phyloP scores from a whole-genome alignment of 2,797 vertebrate genomes.

The Alfaro cultratus region DNA sequence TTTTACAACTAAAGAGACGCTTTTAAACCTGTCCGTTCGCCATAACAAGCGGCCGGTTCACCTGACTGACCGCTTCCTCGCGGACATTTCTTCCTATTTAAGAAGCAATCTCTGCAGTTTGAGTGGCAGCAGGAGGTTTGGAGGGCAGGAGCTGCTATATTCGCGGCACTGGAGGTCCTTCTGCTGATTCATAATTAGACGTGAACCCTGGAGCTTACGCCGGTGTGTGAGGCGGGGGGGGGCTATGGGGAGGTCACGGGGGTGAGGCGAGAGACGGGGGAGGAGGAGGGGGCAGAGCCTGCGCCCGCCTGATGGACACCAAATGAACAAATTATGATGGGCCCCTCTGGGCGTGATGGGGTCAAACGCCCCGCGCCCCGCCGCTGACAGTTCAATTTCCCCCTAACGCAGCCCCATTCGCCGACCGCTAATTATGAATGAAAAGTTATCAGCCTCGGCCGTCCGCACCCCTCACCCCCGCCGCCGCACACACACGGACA shows the following conservation, averaged over 20 bases:
- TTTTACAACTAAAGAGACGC: conserved; percentile 7
- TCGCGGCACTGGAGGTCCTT: conserved; percentile 86
- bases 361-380: conserved; percentile 97
- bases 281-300: conserved; percentile 89
- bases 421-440: conserved; percentile 99
- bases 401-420: conserved; percentile 93
- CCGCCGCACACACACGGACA: conserved; percentile 54
- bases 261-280: conserved; percentile 88
- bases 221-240: conserved; percentile 92
- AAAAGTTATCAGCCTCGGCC: conserved; percentile 97
- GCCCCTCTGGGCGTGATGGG: conserved; percentile 98
- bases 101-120: conserved; percentile 91
- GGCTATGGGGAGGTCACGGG: conserved; percentile 91
- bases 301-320: conserved; percentile 98
- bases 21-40: conserved; percentile 42
- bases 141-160: conserved; percentile 78
- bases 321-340: conserved; percentile 99
- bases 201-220: conserved; percentile 93
- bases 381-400: conserved; percentile 99
- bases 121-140: conserved; percentile 95
- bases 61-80: conserved; percentile 81
- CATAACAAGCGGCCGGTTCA: conserved; percentile 28
- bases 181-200: conserved; percentile 99
- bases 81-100: conserved; percentile 92
- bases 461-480: conserved; percentile 57